Conservation (phyloP, 2,113 vertebrate species). For the Calidris pugnax region DNA sequence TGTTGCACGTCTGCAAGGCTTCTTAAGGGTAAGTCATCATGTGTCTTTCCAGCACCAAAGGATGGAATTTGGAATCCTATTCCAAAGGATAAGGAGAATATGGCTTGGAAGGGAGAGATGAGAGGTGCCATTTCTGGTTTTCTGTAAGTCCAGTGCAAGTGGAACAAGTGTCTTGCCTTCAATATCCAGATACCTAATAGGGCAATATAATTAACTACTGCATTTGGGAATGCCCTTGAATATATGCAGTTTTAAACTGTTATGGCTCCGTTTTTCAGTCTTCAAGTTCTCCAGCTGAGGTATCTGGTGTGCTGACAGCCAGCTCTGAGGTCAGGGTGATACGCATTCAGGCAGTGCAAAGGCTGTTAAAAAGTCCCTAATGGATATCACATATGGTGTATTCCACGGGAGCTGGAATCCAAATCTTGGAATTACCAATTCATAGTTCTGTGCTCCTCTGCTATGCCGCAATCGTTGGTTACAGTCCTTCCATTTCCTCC, state of each 20-base stretch:
- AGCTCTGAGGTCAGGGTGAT: background rate
- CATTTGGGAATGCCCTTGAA: background rate
- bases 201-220: background rate
- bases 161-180: background rate
- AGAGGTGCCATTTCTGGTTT: background rate
- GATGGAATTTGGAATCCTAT: too few relatives aligned
- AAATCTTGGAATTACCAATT: background rate
- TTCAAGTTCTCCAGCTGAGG: background rate
- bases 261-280: background rate
- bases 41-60: background rate
- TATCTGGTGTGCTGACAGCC: background rate
- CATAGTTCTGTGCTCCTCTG: background rate
- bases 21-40: background rate
- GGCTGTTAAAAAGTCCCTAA: background rate
- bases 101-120: background rate
- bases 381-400: background rate
- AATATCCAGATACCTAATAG: background rate
- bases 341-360: rapidly evolving
- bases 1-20: background rate
- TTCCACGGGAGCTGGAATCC: background rate
- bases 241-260: background rate
- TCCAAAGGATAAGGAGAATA: background rate
- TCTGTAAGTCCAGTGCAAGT: background rate
- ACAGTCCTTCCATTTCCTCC: background rate
- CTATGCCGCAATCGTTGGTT: background rate